Conservation (phyloP, 2,888 invertebrate species). For the Eremobia ochroleuca region DNA sequence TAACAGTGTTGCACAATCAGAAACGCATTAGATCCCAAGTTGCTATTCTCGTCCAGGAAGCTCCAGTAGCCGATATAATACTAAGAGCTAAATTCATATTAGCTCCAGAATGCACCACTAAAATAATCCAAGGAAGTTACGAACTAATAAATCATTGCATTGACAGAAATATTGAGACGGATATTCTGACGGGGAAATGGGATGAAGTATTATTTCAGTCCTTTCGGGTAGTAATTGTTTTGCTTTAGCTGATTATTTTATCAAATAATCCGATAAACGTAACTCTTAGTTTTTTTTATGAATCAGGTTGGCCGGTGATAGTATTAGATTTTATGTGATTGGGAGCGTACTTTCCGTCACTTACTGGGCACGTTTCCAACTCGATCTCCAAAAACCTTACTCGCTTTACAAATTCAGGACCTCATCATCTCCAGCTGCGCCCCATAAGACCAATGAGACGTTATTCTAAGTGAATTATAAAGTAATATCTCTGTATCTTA, state of each 20-base stretch:
- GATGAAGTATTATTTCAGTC: conserved; percentile 36
- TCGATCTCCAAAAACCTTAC: conserved; percentile 8
- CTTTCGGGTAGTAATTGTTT: conserved; percentile 19
- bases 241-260: conserved; percentile 5
- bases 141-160: conserved; percentile 63
- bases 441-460: conserved; percentile 26
- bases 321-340: conserved; percentile 25
- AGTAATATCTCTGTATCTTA: conserved; percentile 73
- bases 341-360: neutral
- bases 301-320: neutral
- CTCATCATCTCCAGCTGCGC: conserved; percentile 39
- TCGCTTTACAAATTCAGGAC: conserved; percentile 27
- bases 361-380: conserved; percentile 16
- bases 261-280: neutral
- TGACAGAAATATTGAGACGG: conserved; percentile 69
- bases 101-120: conserved; percentile 63
- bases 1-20: conserved; percentile 76
- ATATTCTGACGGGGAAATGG: conserved; percentile 38
- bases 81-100: conserved; percentile 68
- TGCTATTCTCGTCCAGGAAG: conserved; percentile 84
- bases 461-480: conserved; percentile 64
- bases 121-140: conserved; percentile 68
- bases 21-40: conserved; percentile 75
- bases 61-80: conserved; percentile 70
- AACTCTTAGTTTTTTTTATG: neutral